phyloP scores from a whole-genome alignment of 2,113 vertebrate species.

The Butorides virescens region DNA sequence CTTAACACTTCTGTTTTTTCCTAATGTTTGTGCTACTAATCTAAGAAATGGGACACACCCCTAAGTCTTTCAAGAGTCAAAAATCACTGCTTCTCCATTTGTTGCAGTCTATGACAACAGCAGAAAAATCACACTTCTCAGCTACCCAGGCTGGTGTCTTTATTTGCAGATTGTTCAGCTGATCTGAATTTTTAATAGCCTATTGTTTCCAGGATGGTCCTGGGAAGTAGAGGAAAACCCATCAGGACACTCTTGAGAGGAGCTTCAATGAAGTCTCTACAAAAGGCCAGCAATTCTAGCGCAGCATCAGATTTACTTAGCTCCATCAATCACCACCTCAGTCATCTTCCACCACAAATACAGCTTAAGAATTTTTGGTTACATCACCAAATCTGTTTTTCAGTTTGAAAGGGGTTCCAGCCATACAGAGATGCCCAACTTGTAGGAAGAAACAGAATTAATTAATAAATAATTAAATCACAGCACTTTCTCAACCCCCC shows the following conservation, averaged over 20 bases:
- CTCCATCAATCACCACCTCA: background rate
- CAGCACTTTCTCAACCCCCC: background rate
- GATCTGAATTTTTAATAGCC: background rate
- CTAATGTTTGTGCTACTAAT: background rate
- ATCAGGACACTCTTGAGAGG: background rate
- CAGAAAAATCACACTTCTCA: background rate
- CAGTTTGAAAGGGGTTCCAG: background rate
- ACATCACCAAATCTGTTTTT: background rate
- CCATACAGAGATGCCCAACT: background rate
- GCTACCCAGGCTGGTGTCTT: background rate
- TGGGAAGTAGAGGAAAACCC: background rate
- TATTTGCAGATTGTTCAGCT: background rate
- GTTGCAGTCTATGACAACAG: background rate
- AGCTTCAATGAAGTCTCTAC: background rate
- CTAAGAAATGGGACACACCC: background rate
- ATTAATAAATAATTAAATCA: background rate
- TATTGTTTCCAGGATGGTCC: background rate
- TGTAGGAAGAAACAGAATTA: background rate
- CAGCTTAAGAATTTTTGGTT: background rate
- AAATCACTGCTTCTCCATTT: background rate
- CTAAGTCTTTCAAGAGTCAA: background rate
- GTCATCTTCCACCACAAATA: background rate
- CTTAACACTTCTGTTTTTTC: background rate
- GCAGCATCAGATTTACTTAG: background rate
- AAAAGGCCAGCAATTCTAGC: background rate